These are phyloP conservation scores for Clamator glandarius DNA, from an alignment of 2,797 vertebrate species.

Conservation along the genomic window DNA sequence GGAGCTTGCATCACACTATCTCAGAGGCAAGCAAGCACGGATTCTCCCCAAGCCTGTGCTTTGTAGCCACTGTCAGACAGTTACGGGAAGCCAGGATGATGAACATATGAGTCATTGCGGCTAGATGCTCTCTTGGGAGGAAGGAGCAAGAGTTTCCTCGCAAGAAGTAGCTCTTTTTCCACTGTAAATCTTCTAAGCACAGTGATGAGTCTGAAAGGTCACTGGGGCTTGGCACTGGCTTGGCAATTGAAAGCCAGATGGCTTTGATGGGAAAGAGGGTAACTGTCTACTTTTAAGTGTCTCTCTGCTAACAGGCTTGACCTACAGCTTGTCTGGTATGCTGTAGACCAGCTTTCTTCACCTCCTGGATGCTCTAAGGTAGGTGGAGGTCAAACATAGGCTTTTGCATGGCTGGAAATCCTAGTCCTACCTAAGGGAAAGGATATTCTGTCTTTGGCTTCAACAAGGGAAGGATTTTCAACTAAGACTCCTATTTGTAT, in stretches of 20 bases:
- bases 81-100: slow-evolving; percentile 48
- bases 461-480: background rate
- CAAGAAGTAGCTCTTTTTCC: slow-evolving; percentile 39
- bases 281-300: background rate
- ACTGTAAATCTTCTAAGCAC: slow-evolving; percentile 10
- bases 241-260: background rate
- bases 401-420: background rate
- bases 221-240: slow-evolving; percentile 47
- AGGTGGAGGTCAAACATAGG: background rate
- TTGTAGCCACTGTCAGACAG: background rate
- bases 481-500: background rate
- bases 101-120: background rate
- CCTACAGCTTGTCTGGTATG: background rate
- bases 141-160: slow-evolving; percentile 37
- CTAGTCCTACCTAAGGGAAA: background rate
- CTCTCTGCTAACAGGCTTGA: background rate
- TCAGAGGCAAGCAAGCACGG: background rate
- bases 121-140: slow-evolving; percentile 30
- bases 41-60: background rate
- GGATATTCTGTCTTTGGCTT: background rate
- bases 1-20: slow-evolving; percentile 47
- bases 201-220: slow-evolving; percentile 51
- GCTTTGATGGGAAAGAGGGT: slow-evolving; percentile 27
- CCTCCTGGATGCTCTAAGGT: background rate
- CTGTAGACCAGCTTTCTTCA: background rate